Evolutionary conservation across 2,888 invertebrate species (phyloP), one percentile per base, ranked within the genome.

Genomic region (Ophraella communa): DNA sequence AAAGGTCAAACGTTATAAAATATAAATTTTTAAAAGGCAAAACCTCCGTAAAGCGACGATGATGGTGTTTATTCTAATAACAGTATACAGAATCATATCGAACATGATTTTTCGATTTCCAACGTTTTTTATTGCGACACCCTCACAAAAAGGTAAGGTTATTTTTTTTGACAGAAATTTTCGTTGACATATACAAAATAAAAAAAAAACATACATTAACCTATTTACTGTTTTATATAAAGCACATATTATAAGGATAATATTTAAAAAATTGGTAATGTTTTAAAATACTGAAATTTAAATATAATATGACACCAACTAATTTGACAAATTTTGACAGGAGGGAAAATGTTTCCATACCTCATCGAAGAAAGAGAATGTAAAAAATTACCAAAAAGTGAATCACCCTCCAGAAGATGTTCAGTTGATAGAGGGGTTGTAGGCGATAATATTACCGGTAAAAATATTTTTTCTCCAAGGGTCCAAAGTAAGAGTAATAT

Each of bases 301-400:
- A 3, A 30, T 10, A 27, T 27, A 27, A 49, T 39, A 18, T 67
- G 64, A 68, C 68, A 55, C 52, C 21, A 62, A 56, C 44, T 64
- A 65, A 64, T 55, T 57, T 70, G 67, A 69, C 69, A 68, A 61
- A 62, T 70, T 74, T 76, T 77, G 76, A 75, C 78, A 79, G 78
- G 76, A 69, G 77, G 76, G 65, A 77, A 78, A 75, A 79, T 79
- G 79, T 79, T 79, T 66, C 74, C 78, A 24, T 77, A 76, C 65
- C 72, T 77, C 64, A 69, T 79, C 35, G 73, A 76, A 47, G 76
- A 76, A 64, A 67, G 70, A 60, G 73, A 73, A 57, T 66, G 62
- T 51, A 73, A 74, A 56, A 71, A 65, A 61, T 54, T 69, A 30
- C 70, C 72, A 14, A 70, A 64, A 59, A 66, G 62, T 17, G 55